These are phyloP conservation scores for Albula glossodonta DNA, from an alignment of 2,113 vertebrate genomes.

Conservation along the genomic window DNA sequence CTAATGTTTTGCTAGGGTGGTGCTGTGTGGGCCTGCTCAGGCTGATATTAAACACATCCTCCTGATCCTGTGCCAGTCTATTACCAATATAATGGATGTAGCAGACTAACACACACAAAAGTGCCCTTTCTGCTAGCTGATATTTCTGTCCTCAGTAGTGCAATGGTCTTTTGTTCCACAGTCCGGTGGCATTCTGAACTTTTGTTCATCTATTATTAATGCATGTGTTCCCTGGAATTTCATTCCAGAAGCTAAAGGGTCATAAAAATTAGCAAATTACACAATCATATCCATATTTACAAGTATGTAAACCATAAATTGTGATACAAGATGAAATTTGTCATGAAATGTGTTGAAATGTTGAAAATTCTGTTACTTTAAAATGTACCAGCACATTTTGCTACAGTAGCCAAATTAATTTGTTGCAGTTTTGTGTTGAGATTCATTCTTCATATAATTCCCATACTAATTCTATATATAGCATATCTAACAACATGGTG, in stretches of 20 bases:
- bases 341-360: background rate
- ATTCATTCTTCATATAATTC: background rate
- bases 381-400: too few species aligned
- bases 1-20: too few species aligned
- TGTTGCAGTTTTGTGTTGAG: too few species aligned
- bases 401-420: too few species aligned
- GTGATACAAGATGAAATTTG: background rate
- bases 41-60: too few species aligned
- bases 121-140: too few species aligned
- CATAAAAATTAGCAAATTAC: background rate
- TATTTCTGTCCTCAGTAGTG: too few species aligned
- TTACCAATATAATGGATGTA: too few species aligned
- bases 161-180: too few species aligned
- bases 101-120: too few species aligned
- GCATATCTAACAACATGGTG: conserved; percentile 45
- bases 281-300: background rate
- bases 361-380: background rate
- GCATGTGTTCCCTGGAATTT: background rate
- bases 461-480: background rate
- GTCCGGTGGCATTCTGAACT: background rate
- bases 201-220: background rate
- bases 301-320: background rate
- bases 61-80: too few species aligned
- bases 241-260: background rate
- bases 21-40: too few species aligned